Conservation (phyloP, 1,140 invertebrate species). For the Ostrea denselamellosa region DNA sequence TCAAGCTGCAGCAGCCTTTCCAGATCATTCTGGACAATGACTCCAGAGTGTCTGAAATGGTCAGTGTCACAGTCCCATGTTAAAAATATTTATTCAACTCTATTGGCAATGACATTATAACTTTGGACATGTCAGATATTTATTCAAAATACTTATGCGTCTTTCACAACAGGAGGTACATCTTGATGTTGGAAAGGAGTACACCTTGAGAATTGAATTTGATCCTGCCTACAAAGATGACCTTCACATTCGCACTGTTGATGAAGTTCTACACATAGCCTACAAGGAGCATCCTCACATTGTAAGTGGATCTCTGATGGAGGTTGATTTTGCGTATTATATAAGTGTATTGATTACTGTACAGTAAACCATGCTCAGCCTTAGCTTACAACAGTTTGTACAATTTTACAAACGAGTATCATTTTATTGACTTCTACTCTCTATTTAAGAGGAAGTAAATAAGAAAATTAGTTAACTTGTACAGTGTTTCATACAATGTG, state of each 20-base stretch:
- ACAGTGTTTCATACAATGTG: no score
- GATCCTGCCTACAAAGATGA: conserved; percentile 78
- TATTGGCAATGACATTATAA: not conserved
- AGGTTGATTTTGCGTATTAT: no score
- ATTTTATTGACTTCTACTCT: no score
- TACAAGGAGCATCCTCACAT: conserved; percentile 78
- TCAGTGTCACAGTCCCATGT: conserved; percentile 47
- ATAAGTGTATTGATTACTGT: no score
- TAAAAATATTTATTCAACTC: not conserved
- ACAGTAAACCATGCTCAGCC: no score
- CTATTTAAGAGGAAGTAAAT: no score
- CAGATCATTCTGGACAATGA: conserved; percentile 69
- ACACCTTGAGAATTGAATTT: conserved; percentile 74
- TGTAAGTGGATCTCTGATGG: conserved; percentile 63
- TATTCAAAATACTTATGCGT: not conserved
- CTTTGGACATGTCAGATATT: not conserved
- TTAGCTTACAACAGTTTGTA: no score
- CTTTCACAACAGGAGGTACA: conserved; percentile 67
- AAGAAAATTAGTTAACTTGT: no score
- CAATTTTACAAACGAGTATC: no score
- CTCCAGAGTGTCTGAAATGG: conserved; percentile 66
- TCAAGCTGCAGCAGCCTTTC: conserved; percentile 75
- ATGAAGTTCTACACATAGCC: conserved; percentile 74
- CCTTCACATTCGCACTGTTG: conserved; percentile 74
- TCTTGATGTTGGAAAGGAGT: conserved; percentile 67